A percentile compares a stretch with the other conserved stretches of the same genome.
Evolutionary conservation across 2,113 vertebrate genomes (phyloP).

Genomic region (Atherinomorus stipes): DNA sequence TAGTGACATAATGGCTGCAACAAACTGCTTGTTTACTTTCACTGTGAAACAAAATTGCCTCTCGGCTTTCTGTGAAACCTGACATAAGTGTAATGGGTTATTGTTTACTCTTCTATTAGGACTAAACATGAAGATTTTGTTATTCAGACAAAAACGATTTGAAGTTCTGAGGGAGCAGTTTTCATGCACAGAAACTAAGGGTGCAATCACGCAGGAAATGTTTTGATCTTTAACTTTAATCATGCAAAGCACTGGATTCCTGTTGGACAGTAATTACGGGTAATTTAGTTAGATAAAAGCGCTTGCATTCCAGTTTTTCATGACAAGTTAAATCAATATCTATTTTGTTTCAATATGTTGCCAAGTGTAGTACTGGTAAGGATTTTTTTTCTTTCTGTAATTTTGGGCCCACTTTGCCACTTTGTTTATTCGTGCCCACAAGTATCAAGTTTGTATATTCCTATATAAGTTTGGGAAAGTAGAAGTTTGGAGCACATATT

Average conservation of each 20-base stretch:
- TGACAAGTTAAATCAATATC: neutral
- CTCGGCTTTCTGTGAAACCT: neutral
- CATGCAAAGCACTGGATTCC: neutral
- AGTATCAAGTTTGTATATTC: no score
- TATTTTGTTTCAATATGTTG: neutral
- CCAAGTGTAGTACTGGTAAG: neutral
- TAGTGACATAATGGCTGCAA: neutral
- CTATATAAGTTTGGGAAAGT: neutral
- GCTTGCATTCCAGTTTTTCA: neutral
- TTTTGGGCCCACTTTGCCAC: no score
- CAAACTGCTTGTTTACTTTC: conserved; percentile 43
- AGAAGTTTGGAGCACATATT: no score
- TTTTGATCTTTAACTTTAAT: conserved; percentile 1
- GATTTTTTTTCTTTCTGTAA: neutral
- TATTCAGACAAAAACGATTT: conserved; percentile 13
- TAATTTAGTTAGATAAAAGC: neutral
- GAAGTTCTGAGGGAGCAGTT: neutral
- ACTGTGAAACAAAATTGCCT: neutral
- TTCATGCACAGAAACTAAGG: neutral
- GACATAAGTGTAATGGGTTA: neutral
- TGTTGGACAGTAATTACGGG: conserved; percentile 6
- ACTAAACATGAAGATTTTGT: conserved; percentile 24
- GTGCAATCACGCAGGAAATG: neutral
- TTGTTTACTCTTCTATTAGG: neutral
- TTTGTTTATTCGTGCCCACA: neutral